Conservation (phyloP, 2,797 vertebrate genomes). For the Poecilia wingei region DNA sequence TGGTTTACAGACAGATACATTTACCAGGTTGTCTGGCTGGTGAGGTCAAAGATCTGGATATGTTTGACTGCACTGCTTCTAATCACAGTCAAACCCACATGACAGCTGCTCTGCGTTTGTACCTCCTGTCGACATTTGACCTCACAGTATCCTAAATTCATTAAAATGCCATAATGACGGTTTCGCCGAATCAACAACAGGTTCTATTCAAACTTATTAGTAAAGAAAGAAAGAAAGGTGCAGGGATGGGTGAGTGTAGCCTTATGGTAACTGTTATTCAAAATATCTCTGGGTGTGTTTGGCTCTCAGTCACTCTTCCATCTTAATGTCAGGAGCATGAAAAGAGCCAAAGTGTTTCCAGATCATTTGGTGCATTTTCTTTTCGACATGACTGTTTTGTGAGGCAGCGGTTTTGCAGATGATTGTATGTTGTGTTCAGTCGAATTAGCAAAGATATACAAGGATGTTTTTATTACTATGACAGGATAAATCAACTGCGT, state of each 20-base stretch:
- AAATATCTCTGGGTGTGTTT: slow-evolving; percentile 76
- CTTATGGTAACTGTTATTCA: slow-evolving; percentile 91
- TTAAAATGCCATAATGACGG: slow-evolving; percentile 92
- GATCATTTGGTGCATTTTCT: slow-evolving; percentile 71
- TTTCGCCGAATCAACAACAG: slow-evolving; percentile 90
- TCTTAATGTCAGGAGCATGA: slow-evolving; percentile 71
- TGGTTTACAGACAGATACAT: slow-evolving; percentile 76
- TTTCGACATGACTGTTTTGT: slow-evolving; percentile 63
- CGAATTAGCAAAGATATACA: slow-evolving; percentile 42
- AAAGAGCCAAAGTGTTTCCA: slow-evolving; percentile 80
- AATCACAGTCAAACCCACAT: slow-evolving; percentile 77
- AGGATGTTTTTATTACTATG: slow-evolving; percentile 37
- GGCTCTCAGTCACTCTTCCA: slow-evolving; percentile 65
- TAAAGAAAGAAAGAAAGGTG: slow-evolving; percentile 65
- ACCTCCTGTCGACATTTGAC: slow-evolving; percentile 84
- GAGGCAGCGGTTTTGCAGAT: slow-evolving; percentile 27
- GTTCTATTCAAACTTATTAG: slow-evolving; percentile 91
- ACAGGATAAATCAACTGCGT: slow-evolving; percentile 5
- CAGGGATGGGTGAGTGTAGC: slow-evolving; percentile 45
- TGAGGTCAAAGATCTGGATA: slow-evolving; percentile 73
- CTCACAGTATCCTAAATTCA: slow-evolving; percentile 85
- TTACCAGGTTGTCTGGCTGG: slow-evolving; percentile 84
- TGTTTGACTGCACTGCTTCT: slow-evolving; percentile 77
- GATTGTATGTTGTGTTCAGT: slow-evolving; percentile 38
- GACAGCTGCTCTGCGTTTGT: slow-evolving; percentile 86